Percentiles rank a stretch among this genome's conserved stretches.
These are phyloP conservation scores for Spheniscus humboldti DNA, from an alignment of 2,797 vertebrate species.

Conservation along the genomic window DNA sequence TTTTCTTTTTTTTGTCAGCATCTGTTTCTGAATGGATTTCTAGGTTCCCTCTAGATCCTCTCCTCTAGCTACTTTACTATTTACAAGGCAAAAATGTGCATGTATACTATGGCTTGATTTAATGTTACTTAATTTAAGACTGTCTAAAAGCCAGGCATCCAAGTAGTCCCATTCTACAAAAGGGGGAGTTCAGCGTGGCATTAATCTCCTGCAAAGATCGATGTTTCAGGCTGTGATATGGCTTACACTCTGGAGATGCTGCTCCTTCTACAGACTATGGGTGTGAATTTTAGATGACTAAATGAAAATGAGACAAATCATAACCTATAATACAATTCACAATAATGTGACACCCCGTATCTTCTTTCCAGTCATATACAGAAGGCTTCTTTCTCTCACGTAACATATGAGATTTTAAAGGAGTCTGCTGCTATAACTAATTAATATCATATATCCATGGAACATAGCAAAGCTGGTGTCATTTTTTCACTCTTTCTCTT, in stretches of 20 bases:
- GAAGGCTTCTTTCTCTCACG: not conserved
- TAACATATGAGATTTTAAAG: not conserved
- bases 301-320: not conserved
- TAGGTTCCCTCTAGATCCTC: not conserved
- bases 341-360: not conserved
- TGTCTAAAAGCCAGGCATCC: not conserved
- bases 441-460: not conserved
- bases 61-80: not conserved
- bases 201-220: not conserved
- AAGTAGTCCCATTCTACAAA: not conserved
- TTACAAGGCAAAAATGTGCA: not conserved
- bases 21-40: not conserved
- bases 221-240: not conserved
- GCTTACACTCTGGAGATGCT: not conserved
- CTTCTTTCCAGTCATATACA: not conserved
- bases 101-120: not conserved
- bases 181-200: not conserved
- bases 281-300: not conserved
- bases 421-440: not conserved
- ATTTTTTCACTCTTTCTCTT: not conserved
- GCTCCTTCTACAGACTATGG: not conserved
- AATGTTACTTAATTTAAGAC: not conserved
- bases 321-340: not conserved
- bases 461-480: not conserved
- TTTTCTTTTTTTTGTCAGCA: not conserved